Conservation (phyloP, 2,888 invertebrate species). For the Callimorpha dominula region DNA sequence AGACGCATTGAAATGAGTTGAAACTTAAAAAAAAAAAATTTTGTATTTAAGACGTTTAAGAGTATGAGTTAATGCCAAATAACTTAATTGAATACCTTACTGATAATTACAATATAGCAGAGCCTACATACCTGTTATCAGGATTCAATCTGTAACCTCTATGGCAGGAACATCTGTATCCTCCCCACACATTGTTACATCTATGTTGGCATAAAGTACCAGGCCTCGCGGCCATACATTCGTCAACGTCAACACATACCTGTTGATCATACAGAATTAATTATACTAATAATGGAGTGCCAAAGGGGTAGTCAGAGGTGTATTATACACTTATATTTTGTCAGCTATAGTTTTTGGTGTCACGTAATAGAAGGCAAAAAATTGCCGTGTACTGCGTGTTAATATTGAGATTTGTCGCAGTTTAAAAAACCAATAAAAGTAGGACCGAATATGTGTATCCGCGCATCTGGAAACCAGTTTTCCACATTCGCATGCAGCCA, state of each 20-base stretch:
- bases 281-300: neutral
- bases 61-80: neutral
- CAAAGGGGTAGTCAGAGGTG: neutral
- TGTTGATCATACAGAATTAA: slow-evolving; percentile 35
- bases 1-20: too few species aligned
- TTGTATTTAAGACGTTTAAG: neutral
- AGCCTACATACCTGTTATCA: slow-evolving; percentile 67
- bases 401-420: too few species aligned
- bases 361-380: too few species aligned
- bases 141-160: slow-evolving; percentile 92
- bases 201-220: slow-evolving; percentile 91
- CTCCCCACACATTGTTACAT: slow-evolving; percentile 96
- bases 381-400: too few species aligned
- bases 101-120: neutral
- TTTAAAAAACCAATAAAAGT: too few species aligned
- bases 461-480: too few species aligned
- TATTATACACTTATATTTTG: too few species aligned
- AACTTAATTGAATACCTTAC: too few species aligned
- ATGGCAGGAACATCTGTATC: slow-evolving; percentile 95
- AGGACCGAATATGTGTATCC: too few species aligned
- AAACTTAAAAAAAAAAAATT: too few species aligned
- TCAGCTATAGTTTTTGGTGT: too few species aligned
- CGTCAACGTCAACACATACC: slow-evolving; percentile 89
- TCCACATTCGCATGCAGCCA: too few species aligned
- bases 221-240: slow-evolving; percentile 82